phyloP scores from a whole-genome alignment of 2,888 invertebrate species.

The Eulithis prunata region DNA sequence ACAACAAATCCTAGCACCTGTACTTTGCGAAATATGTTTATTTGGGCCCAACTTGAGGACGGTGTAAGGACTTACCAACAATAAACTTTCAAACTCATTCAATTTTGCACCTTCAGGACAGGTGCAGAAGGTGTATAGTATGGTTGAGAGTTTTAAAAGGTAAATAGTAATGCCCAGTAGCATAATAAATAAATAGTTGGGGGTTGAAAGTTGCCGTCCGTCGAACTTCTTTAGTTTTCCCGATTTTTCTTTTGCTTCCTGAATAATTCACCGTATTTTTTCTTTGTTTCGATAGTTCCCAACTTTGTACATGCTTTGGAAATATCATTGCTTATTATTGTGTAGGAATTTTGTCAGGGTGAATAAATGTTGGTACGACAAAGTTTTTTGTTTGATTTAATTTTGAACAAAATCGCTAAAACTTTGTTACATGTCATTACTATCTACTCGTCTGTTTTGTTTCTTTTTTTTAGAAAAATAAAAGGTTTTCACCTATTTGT shows the following conservation, averaged over 20 bases:
- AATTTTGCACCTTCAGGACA: constrained; percentile 40
- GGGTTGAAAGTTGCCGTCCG: constrained; percentile 63
- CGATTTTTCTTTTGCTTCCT: constrained; percentile 63
- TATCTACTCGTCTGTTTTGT: not conserved
- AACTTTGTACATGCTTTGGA: constrained; percentile 42
- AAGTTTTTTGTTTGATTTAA: constrained; percentile 8
- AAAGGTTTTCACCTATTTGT: not conserved
- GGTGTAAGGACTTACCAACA: constrained; percentile 51
- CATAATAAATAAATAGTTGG: constrained; percentile 76
- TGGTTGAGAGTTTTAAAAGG: constrained; percentile 32
- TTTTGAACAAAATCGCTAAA: not conserved
- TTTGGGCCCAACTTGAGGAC: constrained; percentile 54
- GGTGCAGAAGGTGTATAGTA: constrained; percentile 22
- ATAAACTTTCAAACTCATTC: constrained; percentile 37
- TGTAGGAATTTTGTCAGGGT: constrained; percentile 24
- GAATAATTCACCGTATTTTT: constrained; percentile 64
- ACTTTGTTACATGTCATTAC: not conserved
- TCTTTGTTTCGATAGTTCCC: constrained; percentile 57
- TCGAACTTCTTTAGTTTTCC: constrained; percentile 59
- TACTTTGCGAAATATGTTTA: constrained; percentile 64
- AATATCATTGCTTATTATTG: constrained; percentile 33
- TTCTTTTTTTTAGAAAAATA: not conserved
- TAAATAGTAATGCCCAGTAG: constrained; percentile 63
- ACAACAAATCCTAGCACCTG: constrained; percentile 55
- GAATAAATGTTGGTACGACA: constrained; percentile 18